Evolutionary conservation across 92 coral and sea anemone species (phyloP).

Genomic region (Paramuricea clavata): DNA sequence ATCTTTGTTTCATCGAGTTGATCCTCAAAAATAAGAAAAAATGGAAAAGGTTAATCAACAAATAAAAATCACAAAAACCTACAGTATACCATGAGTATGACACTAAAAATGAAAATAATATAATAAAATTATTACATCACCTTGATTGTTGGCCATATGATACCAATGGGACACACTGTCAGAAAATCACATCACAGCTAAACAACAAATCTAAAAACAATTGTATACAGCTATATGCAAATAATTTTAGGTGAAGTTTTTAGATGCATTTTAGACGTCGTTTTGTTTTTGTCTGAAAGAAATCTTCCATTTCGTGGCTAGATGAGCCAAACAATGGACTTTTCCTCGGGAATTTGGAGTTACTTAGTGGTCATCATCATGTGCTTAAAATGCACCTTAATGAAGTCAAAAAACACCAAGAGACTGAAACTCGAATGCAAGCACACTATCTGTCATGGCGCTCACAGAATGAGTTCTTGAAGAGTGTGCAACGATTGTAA

Average conservation of each 20-base stretch:
- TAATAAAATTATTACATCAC: background rate
- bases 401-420: no score
- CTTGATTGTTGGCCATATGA: background rate
- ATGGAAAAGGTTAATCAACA: background rate
- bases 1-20: background rate
- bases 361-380: no score
- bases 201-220: background rate
- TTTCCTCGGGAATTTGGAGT: conserved; percentile 20
- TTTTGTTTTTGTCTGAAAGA: no score
- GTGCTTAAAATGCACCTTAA: no score
- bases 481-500: no score
- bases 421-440: conserved; percentile 32
- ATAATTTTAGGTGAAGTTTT: no score
- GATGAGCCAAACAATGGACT: conserved; percentile 20
- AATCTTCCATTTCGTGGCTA: background rate
- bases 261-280: no score
- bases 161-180: background rate
- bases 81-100: no score
- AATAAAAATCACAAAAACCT: no score
- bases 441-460: conserved; percentile 30
- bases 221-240: background rate
- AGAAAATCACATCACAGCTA: background rate
- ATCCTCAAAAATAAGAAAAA: background rate
- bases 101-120: background rate
- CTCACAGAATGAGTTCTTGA: conserved; percentile 25